Evolutionary conservation across 2,888 invertebrate genomes (phyloP).

Genomic region (Anthoptus insignis): DNA sequence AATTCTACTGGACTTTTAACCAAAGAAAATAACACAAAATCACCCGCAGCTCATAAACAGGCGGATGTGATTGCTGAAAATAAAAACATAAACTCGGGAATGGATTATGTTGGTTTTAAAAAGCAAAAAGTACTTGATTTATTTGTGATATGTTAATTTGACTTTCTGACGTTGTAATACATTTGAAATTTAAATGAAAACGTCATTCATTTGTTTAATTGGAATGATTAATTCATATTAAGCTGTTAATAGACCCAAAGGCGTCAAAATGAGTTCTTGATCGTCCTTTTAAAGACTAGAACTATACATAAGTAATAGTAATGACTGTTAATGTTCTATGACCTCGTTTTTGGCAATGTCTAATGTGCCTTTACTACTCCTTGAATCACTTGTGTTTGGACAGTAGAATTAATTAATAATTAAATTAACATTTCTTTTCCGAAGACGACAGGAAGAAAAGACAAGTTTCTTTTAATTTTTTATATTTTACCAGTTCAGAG

Average conservation of each 20-base stretch:
- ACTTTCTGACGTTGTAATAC: neutral
- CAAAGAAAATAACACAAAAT: neutral
- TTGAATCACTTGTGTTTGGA: neutral
- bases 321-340: constrained; percentile 13
- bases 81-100: constrained; percentile 6
- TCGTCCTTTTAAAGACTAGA: neutral
- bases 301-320: constrained; percentile 17
- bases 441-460: neutral
- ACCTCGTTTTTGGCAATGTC: constrained; percentile 17
- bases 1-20: neutral
- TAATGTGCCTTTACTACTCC: neutral
- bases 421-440: neutral
- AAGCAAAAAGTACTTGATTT: neutral
- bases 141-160: neutral
- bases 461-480: neutral
- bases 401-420: neutral
- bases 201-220: no score
- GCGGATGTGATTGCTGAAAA: neutral
- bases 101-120: constrained; percentile 10
- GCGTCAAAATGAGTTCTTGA: neutral
- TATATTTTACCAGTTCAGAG: neutral
- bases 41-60: neutral
- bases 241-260: constrained; percentile 5
- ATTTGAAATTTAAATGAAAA: no score
- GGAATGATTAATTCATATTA: neutral